A percentile compares a stretch with the other conserved stretches of the same genome.
Evolutionary conservation across 2,113 vertebrate genomes (phyloP).

Genomic region (Ardeotis arabs): DNA sequence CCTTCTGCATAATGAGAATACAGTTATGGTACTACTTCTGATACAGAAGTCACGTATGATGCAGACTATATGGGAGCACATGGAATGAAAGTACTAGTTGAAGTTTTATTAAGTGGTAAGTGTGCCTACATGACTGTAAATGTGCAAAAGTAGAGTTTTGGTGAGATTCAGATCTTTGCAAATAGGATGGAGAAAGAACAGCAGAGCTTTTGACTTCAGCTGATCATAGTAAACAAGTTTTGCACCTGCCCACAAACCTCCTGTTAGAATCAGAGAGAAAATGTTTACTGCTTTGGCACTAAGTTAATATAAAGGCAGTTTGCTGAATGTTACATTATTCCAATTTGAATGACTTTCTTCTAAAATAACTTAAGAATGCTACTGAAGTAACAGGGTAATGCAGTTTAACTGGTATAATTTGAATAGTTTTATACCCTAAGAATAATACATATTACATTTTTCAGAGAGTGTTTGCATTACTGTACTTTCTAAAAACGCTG

Average conservation of each 20-base stretch:
- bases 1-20: slow-evolving; percentile 36
- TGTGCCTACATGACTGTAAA: neutral
- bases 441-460: neutral
- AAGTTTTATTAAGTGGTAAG: neutral
- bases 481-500: neutral
- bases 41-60: neutral
- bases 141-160: neutral
- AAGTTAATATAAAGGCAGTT: neutral
- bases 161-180: neutral
- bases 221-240: neutral
- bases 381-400: neutral
- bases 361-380: neutral
- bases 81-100: neutral
- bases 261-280: neutral
- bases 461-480: neutral
- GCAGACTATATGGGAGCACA: neutral
- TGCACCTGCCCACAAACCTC: neutral
- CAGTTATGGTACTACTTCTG: neutral
- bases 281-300: neutral
- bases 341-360: slow-evolving; percentile 1
- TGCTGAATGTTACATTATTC: neutral
- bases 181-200: neutral
- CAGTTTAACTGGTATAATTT: slow-evolving; percentile 3
- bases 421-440: neutral
- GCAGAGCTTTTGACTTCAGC: neutral